Percentiles rank a stretch among this genome's conserved stretches.
phyloP scores from a whole-genome alignment of 2,888 invertebrate species.

The Urechis unicinctus region DNA sequence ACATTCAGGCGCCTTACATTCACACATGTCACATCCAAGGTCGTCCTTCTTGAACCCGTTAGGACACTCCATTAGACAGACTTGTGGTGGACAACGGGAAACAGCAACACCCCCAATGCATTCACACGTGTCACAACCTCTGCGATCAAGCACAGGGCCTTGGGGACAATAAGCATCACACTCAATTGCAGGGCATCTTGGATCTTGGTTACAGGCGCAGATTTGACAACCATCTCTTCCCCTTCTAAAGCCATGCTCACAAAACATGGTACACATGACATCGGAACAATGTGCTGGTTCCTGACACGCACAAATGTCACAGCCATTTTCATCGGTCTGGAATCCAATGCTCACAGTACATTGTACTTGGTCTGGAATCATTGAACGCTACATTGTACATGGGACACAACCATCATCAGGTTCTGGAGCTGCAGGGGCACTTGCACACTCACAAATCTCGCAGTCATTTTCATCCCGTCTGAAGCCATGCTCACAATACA shows the following conservation, averaged over 20 bases:
- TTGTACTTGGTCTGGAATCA: background rate
- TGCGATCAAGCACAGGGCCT: no score
- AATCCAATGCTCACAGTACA: constrained; percentile 10
- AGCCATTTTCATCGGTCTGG: constrained; percentile 5
- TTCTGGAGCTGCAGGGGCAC: no score
- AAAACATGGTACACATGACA: constrained; percentile 1
- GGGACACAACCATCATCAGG: no score
- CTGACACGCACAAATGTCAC: constrained; percentile 4
- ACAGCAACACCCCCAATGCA: no score
- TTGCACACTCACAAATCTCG: background rate
- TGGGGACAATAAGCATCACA: no score
- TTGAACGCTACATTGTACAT: no score
- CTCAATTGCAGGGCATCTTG: background rate
- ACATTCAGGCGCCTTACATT: background rate
- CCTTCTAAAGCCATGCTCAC: constrained; percentile 1
- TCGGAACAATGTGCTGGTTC: background rate
- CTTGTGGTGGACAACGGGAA: no score
- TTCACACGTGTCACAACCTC: no score
- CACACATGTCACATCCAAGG: no score
- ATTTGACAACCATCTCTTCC: constrained; percentile 1
- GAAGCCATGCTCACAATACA: constrained; percentile 10
- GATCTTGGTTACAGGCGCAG: constrained; percentile 1
- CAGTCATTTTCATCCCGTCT: constrained; percentile 4
- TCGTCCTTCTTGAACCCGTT: no score
- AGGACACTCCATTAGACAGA: no score